Conservation (phyloP, 2,797 vertebrate genomes). For the Octomys mimax region DNA sequence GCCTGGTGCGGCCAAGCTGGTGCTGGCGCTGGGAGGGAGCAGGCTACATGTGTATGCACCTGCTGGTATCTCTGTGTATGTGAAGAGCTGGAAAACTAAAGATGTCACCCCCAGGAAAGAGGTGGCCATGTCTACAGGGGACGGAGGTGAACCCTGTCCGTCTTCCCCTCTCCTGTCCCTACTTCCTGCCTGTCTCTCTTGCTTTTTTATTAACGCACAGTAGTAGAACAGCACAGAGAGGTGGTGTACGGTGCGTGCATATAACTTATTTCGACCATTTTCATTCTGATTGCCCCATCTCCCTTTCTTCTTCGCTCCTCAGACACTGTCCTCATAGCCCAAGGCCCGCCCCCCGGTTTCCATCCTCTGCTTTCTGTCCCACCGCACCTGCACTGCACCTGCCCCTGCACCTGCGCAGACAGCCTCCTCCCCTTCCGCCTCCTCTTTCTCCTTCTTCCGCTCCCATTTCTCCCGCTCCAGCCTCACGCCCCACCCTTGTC, state of each 20-base stretch:
- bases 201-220: not conserved
- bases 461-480: slow-evolving; percentile 9
- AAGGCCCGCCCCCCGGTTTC: not conserved
- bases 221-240: not conserved
- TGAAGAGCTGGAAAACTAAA: not conserved
- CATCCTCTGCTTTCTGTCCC: not conserved
- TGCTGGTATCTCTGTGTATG: not conserved
- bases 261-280: not conserved
- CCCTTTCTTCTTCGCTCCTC: not conserved
- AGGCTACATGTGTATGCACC: not conserved
- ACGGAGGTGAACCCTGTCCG: not conserved
- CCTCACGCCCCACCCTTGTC: not conserved
- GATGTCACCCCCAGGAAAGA: not conserved
- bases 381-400: slow-evolving; percentile 9
- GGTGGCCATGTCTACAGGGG: not conserved
- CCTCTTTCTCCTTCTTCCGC: not conserved
- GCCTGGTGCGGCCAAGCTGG: not conserved
- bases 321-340: not conserved
- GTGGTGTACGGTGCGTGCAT: not conserved
- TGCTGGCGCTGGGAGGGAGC: not conserved
- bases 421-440: not conserved
- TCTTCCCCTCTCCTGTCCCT: not conserved
- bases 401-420: not conserved
- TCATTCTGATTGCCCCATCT: not conserved
- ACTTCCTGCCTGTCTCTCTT: no score